A percentile compares a stretch with the other conserved stretches of the same genome.
phyloP scores from a whole-genome alignment of 2,888 invertebrate genomes.

The Erebia ligea region DNA sequence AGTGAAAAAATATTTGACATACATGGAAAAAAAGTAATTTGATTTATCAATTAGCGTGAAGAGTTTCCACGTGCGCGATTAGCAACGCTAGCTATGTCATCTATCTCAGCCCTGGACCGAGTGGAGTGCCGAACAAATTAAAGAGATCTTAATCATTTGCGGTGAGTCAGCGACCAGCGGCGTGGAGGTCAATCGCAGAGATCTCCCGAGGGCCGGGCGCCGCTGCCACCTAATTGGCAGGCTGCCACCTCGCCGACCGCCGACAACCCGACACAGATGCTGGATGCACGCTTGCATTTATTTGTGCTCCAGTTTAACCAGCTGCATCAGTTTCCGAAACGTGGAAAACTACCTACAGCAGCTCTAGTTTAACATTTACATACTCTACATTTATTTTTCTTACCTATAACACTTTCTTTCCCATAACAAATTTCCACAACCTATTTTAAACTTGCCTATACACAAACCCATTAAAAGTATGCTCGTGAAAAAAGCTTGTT shows the following conservation, averaged over 20 bases:
- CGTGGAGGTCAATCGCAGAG: constrained; percentile 40
- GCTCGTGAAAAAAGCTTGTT: too few species aligned
- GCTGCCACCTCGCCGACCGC: constrained; percentile 33
- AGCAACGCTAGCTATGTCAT: background rate
- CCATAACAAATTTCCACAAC: too few species aligned
- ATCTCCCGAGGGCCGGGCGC: constrained; percentile 34
- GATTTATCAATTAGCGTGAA: background rate
- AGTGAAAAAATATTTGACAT: too few species aligned
- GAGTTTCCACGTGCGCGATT: background rate
- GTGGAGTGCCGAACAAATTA: constrained; percentile 30
- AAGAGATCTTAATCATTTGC: constrained; percentile 36
- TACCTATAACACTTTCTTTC: too few species aligned
- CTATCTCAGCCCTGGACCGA: constrained; percentile 11
- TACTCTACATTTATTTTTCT: too few species aligned
- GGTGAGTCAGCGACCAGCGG: constrained; percentile 40
- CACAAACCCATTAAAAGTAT: too few species aligned
- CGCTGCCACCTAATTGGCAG: constrained; percentile 40
- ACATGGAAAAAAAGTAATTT: background rate
- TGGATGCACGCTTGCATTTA: constrained; percentile 11
- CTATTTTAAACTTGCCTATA: too few species aligned
- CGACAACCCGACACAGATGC: constrained; percentile 20
- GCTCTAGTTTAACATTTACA: background rate
- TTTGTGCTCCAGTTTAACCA: constrained; percentile 9
- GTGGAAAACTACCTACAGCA: background rate
- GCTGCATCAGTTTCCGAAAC: constrained; percentile 9